Evolutionary conservation across 2,888 invertebrate species (phyloP), one percentile per base, ranked within the genome.

Genomic region (Drymonia ruficornis): DNA sequence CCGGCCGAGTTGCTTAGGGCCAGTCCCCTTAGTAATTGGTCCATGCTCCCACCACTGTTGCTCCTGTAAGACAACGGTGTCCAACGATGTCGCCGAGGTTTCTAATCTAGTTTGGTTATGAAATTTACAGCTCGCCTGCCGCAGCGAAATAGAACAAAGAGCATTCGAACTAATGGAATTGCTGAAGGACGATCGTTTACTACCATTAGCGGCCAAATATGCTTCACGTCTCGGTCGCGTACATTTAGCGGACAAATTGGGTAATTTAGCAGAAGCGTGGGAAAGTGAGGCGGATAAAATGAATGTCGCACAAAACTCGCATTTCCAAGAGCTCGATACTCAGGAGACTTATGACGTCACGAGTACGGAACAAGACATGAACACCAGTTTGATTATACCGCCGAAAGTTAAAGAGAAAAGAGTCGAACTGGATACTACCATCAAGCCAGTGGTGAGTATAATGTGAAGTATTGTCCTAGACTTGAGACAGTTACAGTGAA

Each of bases 131-230:
- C 86, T 97, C 62, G 96, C 98, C 1, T 97, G 97, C 76, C 95
- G 96, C 67, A 95, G 95, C 66, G 97, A 97, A 81, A 94, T 96
- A 64, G 98, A 99, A 78, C 96, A 95, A 72, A 94, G 98, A 42
- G 98, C 98, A 0, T 88, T 97, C 48, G 98, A 99, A 84, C 91
- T 98, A 16, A 96, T 98, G 83, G 96, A 97, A 76, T 92, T 98
- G 69, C 94, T 98, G 74, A 95, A 95, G 19, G 96, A 96, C 72
- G 95, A 95, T 1, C 95, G 96, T 45, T 91, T 98, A 0, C 86
- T 98, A 38, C 96, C 96, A 61, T 89, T 98, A 38, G 98, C 98
- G 0, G 95, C 97, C n/a, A 97, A 97, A 80, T 99, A 98, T 86
- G 97, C 98, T 0, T 95, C 95, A 0, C 95, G 96, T 65, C 90